Base-by-base conservation (phyloP, 2,797 vertebrate species). In the Chelmon rostratus region DNA sequence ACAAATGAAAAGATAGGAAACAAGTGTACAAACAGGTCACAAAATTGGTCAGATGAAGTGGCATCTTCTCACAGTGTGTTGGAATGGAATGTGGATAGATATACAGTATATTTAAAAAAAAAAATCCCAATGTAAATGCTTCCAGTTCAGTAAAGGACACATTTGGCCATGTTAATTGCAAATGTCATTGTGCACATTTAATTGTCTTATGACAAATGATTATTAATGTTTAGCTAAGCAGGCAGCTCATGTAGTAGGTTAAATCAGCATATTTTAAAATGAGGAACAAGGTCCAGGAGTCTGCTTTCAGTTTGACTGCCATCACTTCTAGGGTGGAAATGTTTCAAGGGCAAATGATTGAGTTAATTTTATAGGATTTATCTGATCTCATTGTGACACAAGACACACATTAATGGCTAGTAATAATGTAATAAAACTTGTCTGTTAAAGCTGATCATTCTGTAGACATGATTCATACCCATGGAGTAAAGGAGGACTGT, bases 331-430 rank as follows among this genome's bases (percentile, higher is more conserved):
- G 81, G 85, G 46, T 56, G 42, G 57, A 84, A 23, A 47, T 71
- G 33, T 68, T 73, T 78, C 62, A 73, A 88, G 76, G 80, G 35
- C 62, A 86, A 23, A 3, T 77, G 61, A 67, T 31, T 49, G 1
- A 72, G 65, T 77, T 67, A 0, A 44, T 61, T 75, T 76, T 58
- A 46, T 57, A 12, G 68, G 53, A 83, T 85, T 80, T 75, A 85
- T 76, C 35, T 54, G 37, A 81, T 80, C 85, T 85, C 56, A 84
- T 37, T 38, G 64, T 78, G 58, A 79, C 75, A 82, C 82, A 56
- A 37, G 46, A 64, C 28, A 42, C 67, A 70, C 62, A 63, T 65
- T 50, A 52, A 42, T 37, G 42, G 19, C 69, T 50, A 49, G 8
- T 52, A 21, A 66, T 56, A 68, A 76, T 61, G 40, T 69, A 58